These are phyloP conservation scores for Helogale parvula DNA, from an alignment of 2,113 vertebrate species.

Conservation along the genomic window DNA sequence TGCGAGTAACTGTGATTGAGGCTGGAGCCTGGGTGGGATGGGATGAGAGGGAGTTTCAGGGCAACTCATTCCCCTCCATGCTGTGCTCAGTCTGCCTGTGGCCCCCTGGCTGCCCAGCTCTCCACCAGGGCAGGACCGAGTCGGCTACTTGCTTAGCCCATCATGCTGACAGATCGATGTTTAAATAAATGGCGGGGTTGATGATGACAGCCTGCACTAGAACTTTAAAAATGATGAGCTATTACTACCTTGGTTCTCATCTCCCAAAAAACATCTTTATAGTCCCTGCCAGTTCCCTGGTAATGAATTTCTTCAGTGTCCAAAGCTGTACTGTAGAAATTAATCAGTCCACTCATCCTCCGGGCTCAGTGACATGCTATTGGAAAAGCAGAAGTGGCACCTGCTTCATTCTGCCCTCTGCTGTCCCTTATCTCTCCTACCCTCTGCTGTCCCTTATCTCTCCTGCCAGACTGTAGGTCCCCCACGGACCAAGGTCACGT, in stretches of 20 bases:
- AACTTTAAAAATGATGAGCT: slow-evolving; percentile 58
- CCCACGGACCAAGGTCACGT: background rate
- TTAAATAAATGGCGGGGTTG: slow-evolving; percentile 57
- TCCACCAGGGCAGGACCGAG: background rate
- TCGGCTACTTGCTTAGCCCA: background rate
- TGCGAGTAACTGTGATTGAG: background rate
- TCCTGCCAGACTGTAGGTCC: background rate
- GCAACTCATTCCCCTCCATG: background rate
- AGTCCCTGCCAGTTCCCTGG: background rate
- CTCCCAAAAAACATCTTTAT: slow-evolving; percentile 60
- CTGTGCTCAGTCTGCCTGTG: rapidly evolving
- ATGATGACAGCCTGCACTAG: slow-evolving; percentile 47
- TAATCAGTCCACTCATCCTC: slow-evolving; percentile 4
- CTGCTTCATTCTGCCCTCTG: background rate
- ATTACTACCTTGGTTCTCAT: slow-evolving; percentile 31
- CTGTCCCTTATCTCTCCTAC: background rate
- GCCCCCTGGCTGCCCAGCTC: background rate
- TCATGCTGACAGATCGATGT: slow-evolving; percentile 8
- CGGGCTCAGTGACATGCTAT: background rate
- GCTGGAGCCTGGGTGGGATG: background rate
- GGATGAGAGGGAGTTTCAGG: background rate
- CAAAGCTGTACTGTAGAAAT: background rate
- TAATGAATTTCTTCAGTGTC: slow-evolving; percentile 62
- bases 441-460: background rate
- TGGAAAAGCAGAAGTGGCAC: background rate